Percentiles rank a stretch among this genome's conserved stretches.
These are phyloP conservation scores for Cynopterus sphinx DNA, from an alignment of 2,797 vertebrate genomes.

Conservation along the genomic window DNA sequence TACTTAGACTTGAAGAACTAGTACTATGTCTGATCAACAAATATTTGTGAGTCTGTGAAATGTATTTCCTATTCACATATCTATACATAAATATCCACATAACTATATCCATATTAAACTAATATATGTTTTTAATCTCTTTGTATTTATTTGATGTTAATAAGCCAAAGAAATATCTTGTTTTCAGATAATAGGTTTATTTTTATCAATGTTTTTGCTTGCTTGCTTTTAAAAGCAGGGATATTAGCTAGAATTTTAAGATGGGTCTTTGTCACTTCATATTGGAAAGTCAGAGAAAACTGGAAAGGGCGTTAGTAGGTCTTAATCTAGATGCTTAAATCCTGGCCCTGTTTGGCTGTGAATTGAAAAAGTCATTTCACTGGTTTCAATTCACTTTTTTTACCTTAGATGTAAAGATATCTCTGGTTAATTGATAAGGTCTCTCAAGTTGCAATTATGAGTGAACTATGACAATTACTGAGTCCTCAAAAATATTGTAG, in stretches of 20 bases:
- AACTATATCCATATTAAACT: background rate
- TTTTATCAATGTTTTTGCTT: background rate
- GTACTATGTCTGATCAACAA: background rate
- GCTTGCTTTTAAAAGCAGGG: background rate
- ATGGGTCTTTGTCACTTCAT: background rate
- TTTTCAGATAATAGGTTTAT: conserved; percentile 5
- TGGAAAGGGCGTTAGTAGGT: background rate
- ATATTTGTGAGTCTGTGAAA: background rate
- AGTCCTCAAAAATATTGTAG: background rate
- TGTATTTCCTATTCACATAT: background rate
- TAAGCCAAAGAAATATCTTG: background rate
- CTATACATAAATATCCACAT: background rate
- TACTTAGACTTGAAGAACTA: background rate
- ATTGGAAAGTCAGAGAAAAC: background rate
- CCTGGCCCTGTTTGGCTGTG: background rate
- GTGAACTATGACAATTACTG: background rate
- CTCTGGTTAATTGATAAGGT: background rate
- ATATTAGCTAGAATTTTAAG: background rate
- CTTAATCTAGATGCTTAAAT: background rate
- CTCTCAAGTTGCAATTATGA: background rate
- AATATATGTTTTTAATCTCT: background rate
- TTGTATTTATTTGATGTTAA: background rate
- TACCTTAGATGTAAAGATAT: background rate
- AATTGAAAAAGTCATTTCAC: background rate
- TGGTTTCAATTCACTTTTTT: background rate